Evolutionary conservation across 1,140 invertebrate genomes (phyloP), one percentile per base, ranked within the genome.

Genomic region (Schlechtendalia chinensis): DNA sequence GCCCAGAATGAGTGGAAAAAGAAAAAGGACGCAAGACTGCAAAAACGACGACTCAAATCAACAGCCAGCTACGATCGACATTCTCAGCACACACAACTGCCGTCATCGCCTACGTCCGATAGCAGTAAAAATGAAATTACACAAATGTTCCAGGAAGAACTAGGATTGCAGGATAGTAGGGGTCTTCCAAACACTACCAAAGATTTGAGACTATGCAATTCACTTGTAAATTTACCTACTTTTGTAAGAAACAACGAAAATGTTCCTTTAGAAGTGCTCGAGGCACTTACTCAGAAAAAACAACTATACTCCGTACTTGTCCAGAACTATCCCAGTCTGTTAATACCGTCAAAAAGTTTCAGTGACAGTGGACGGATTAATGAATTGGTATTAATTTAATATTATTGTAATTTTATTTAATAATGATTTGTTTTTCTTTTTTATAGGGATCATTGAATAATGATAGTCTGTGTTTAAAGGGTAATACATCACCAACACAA

Each of bases 311-410:
- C 90, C 58, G 89, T 93, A 5, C 89, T 93, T 56, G 84, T 93
- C 61, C 90, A 91, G 82, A 92, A 92, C 83, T 92, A 92, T 84
- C 91, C 91, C 0, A 91, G 89, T 82, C 84, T 92, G 32, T 83
- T 92, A 32, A 85, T 89, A 16, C 89, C 90, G 59, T 89, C 90
- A 65, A 87, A 90, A 82, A 91, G 90, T 82, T 87, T 88, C 24
- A 91, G 91, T 1, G 91, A 91, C 82, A 90, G 90, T 74, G 83
- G 83, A 17, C 89, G 86, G 39, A 82, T 89, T 0, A 86, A 88
- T 45, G 86, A 89, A 82, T 84, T 89, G 5, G 82, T 82, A 59
- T 39, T 39, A 39, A 39, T 39, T 39, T 39, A 39, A 39, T 12
- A 50, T 50, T 1, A 50, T 50, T 50, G 8, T 50, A 12, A 50